Base-by-base conservation (phyloP, 2,113 vertebrate species). In the Gnathonemus echidnorhynchus region DNA sequence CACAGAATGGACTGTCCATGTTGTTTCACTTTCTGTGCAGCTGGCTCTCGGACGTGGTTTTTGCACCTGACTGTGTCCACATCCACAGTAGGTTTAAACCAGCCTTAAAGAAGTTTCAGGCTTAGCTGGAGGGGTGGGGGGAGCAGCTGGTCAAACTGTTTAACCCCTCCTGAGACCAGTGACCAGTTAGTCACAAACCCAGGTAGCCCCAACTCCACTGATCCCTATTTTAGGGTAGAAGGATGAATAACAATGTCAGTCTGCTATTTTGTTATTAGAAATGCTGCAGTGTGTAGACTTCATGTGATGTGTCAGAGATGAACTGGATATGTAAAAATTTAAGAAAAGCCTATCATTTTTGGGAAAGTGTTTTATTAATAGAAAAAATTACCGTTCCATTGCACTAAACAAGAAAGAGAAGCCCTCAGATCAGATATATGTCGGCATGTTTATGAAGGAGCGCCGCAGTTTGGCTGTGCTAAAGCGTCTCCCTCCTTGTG, bases 311-410 rank as follows among this genome's bases (percentile, higher is more conserved):
- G 8, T 70, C 62, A 4, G 31, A 80, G 35, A 19, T 80, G 11
- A 39, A 39, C 15, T 31, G 7, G 31, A 77, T 77, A 39, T 42
- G 31, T 39, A 80, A 13, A 70, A 70, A 39, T 80, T 39, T 42
- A 6, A 39, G 13, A 80, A 80, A 42, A 39, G 35, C 74, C 74
- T 80, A 17, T 80, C 31, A 42, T 42, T 80, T 80, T 80, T 42
- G 35, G 70, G 31, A 77, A 42, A 19, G 74, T 15, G 15, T 80
- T 80, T 42, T 9, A 80, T 42, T 80, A 80, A 80, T 80, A 10
- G 74, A 42, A 80, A 80, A 80, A 42, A 80, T 80, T 80, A 80
- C 15, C 35, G 74, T 80, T 80, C 74, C 74, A 80, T 80, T 80
- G 17, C 35, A 80, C 13, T 17, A 19, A 42, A 39, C 74, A 39